Evolutionary conservation across 1,140 invertebrate species (phyloP), one percentile per base, ranked within the genome.

Genomic region (Samia ricini): DNA sequence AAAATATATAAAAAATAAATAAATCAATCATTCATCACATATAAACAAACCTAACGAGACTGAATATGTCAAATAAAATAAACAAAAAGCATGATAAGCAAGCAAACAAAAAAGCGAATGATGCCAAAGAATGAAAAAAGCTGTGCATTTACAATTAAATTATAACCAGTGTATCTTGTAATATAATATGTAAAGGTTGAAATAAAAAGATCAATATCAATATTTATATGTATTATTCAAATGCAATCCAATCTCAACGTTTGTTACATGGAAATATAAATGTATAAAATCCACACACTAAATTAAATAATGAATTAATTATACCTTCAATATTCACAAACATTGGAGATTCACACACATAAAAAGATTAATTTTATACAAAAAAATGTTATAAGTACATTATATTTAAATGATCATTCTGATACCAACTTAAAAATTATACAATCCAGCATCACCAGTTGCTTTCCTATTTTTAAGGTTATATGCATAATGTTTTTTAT

Each of bases 161-260:
- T 12, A 22, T 21, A 7, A 22, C 12, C 7, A 22, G 51, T 52
- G 51, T 20, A 52, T 52, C 10, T 12, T 52, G 10, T 21, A 7
- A 52, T 21, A 42, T 42, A 49, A 15, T 56, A 52, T 56, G 50
- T 42, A 66, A 10, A 42, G 42, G 33, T 52, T 52, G 57, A 73
- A 87, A 87, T 80, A 77, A 84, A 89, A 88, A 77, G n/a, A 68
- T 66, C 68, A 33, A 55, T 63, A 72, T 71, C 49, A 71, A 71
- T 85, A 82, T 83, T 80, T 73, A 72, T 71, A 74, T 85, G 76
- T 89, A 85, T 83, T 89, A 71, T 86, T 86, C 78, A 89, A 88
- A 89, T 89, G 84, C 83, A 89, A 84, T 87, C 81, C 83, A 89
- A 84, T 87, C 81, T 88, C 85, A 88, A 87, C 77, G 72, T 82